Evolutionary conservation across 2,888 invertebrate species (phyloP), one percentile per base, ranked within the genome.

Genomic region (Parnassius mnemosyne): DNA sequence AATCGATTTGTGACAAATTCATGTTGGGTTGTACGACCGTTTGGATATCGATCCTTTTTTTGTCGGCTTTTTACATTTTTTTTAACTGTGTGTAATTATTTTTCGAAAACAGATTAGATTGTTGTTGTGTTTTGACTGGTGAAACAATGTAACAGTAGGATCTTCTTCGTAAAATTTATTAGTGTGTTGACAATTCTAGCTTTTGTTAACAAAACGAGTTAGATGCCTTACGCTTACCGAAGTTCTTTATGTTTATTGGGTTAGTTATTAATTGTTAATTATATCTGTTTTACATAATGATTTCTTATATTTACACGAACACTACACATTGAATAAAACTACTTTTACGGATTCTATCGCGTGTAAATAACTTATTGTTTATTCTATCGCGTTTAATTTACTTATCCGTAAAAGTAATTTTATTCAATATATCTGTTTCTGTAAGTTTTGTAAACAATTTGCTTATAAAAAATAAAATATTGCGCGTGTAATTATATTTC

Each of bases 61-160:
- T 78, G 77, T 71, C 68, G 25, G 65, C 65, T 69, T 70, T 72
- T 72, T 67, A 61, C 72, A 67, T 71, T 80, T 77, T 85, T 81
- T 83, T 83, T 2, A 9, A 1, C 80, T 76, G 65, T 73, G 65
- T 73, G 75, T 84, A 83, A 85, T 85, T 85, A 82, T 84, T 83
- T 82, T 77, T 69, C n/a, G 73, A 73, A 77, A 78, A 75, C 79
- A 76, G 74, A 74, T 75, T 75, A 76, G 71, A 68, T 70, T 75
- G 72, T 80, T 78, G 78, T 79, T 74, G 67, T 82, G 77, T 85
- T 85, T 79, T 82, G 84, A 83, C 80, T 67, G 69, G 43, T 53
- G 61, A 60, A 66, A 77, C 77, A 77, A 77, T 72, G 70, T 70
- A 67, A 75, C 76, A 74, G 74, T 74, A 71, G 75, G 63, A 67